These are phyloP conservation scores for Ectemnius continuus DNA, from an alignment of 2,888 invertebrate genomes.

Conservation along the genomic window DNA sequence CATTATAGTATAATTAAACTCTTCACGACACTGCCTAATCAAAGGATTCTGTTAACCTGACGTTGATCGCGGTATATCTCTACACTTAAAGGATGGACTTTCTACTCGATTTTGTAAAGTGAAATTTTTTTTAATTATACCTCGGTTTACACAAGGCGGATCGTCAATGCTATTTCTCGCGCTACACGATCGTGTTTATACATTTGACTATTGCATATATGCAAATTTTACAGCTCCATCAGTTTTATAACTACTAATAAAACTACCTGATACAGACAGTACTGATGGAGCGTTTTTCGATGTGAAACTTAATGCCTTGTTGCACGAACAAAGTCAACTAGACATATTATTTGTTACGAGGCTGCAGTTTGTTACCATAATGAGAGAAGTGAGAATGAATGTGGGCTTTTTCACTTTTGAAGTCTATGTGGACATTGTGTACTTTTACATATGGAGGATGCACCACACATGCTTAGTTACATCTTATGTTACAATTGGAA, in stretches of 20 bases:
- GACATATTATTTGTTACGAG: constrained; percentile 57
- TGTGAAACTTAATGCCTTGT: constrained; percentile 42
- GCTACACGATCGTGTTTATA: constrained; percentile 49
- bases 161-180: constrained; percentile 48
- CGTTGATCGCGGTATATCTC: constrained; percentile 20
- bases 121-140: constrained; percentile 47
- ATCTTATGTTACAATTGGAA: constrained; percentile 51
- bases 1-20: constrained; percentile 60
- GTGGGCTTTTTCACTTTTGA: constrained; percentile 52
- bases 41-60: constrained; percentile 39
- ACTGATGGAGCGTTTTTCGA: constrained; percentile 46
- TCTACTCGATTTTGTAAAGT: constrained; percentile 26
- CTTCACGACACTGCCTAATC: constrained; percentile 63
- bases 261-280: constrained; percentile 24
- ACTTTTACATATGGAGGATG: constrained; percentile 56
- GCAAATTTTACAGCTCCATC: constrained; percentile 43
- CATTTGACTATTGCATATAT: constrained; percentile 52
- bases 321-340: constrained; percentile 57
- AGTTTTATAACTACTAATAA: constrained; percentile 34
- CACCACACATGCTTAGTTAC: constrained; percentile 59
- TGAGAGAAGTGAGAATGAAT: constrained; percentile 54
- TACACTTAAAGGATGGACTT: too few species aligned
- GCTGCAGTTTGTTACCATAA: constrained; percentile 64
- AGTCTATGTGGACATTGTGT: constrained; percentile 51
- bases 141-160: constrained; percentile 42